Base-by-base conservation (phyloP, 1,140 invertebrate species). In the Cryptotermes secundus region DNA sequence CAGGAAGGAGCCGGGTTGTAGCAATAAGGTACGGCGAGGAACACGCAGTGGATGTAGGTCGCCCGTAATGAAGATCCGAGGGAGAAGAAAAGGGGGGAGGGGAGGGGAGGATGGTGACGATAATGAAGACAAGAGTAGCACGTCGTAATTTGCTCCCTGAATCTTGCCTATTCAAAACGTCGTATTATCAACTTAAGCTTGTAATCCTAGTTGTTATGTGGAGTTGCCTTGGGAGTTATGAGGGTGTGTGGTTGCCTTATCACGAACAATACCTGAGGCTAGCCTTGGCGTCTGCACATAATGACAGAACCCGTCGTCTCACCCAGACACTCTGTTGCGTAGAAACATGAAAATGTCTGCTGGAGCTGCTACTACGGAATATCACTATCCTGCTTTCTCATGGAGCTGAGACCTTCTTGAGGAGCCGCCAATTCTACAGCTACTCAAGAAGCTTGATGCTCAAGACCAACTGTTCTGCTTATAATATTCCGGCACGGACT, bases 151-250 rank as follows among this genome's bases (percentile, higher is more conserved):
- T 72, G 59, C 26, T 72, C n/a, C n/a, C 59, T 31, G 59, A 72
- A 72, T 72, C 59, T 72, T 72, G 26, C n/a, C 59, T 72, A 72
- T 72, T 72, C 59, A 72, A 72, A 16, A 72, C 59, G 59, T 72
- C 59, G 6, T 72, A 72, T 72, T 72, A 72, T 72, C 59, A 72
- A 31, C 59, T 31, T 72, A 72, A 72, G 59, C 59, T 72, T 72
- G 59, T 72, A 72, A 72, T 31, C 59, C 59, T 72, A 72, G 59
- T 72, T 72, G 59, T 72, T 72, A 72, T 72, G 59, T 10, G 59
- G 26, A 72, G 59, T 72, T 72, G 59, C 59, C 26, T 72, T 72
- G 59, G 59, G 59, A 72, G 26, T 3, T 31, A n/a, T 14, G 59
- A n/a, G 26, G 59, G 9, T 59, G n/a, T 49, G n/a, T 12, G 9